Evolutionary conservation across 2,797 vertebrate genomes (phyloP).

Genomic region (Leptodactylus fallax): DNA sequence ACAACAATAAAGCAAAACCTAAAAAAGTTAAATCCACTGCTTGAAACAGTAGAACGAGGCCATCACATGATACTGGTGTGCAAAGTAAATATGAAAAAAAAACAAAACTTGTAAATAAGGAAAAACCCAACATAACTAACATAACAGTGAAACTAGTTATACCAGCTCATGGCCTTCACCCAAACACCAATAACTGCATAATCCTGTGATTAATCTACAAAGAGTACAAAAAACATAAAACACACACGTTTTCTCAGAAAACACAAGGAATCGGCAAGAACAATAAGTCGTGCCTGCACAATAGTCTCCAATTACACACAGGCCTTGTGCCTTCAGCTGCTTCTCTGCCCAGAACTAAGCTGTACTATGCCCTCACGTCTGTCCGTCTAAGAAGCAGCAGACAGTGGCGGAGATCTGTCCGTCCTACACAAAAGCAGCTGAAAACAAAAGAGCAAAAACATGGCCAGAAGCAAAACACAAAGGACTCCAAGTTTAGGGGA

Average conservation of each 20-base stretch:
- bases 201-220: neutral
- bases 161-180: neutral
- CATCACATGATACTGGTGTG: too few relatives aligned
- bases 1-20: too few relatives aligned
- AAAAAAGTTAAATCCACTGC: too few relatives aligned
- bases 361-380: neutral
- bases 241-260: neutral
- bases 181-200: neutral
- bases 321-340: neutral
- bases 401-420: neutral
- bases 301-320: constrained; percentile 27
- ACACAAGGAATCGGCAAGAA: neutral
- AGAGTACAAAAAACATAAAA: neutral
- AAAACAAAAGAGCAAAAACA: constrained; percentile 42
- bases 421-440: constrained; percentile 39
- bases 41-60: too few relatives aligned
- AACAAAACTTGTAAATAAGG: too few relatives aligned
- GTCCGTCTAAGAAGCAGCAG: constrained; percentile 1
- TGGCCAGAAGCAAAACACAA: neutral
- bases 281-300: neutral
- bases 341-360: neutral
- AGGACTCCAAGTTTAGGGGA: too few relatives aligned
- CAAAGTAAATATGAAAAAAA: too few relatives aligned
- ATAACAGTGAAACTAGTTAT: neutral
- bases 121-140: too few relatives aligned